Percentiles rank a stretch among this genome's conserved stretches.
phyloP scores from a whole-genome alignment of 2,113 vertebrate genomes.

The Nymphicus hollandicus region DNA sequence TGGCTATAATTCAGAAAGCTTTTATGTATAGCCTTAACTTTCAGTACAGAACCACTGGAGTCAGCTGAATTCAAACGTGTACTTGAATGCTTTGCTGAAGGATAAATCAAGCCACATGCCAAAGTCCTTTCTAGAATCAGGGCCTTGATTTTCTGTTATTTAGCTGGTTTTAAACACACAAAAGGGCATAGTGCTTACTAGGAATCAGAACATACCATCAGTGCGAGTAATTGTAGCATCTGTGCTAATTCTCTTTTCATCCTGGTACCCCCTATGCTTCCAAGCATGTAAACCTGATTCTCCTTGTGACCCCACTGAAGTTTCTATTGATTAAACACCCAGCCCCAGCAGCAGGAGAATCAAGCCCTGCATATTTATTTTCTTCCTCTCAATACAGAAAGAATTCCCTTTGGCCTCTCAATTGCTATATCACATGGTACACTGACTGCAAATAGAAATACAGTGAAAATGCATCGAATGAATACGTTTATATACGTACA shows the following conservation, averaged over 20 bases:
- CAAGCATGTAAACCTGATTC: not conserved
- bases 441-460: constrained; percentile 46
- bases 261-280: not conserved
- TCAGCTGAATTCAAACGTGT: not conserved
- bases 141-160: not conserved
- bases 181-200: not conserved
- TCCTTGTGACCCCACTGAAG: constrained; percentile 4
- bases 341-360: constrained; percentile 27
- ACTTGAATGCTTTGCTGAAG: not conserved
- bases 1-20: not conserved
- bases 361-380: constrained; percentile 35
- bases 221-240: not conserved
- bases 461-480: constrained; percentile 17
- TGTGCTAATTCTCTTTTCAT: not conserved
- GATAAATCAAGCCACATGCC: not conserved
- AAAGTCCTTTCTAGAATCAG: not conserved
- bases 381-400: constrained; percentile 15
- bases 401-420: constrained; percentile 35
- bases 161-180: not conserved
- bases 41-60: not conserved
- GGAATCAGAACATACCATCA: not conserved
- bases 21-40: not conserved
- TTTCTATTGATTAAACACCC: constrained; percentile 38
- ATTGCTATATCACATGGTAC: constrained; percentile 2
- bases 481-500: not conserved